phyloP scores from a whole-genome alignment of 2,797 vertebrate genomes.

The Smutsia gigantea region DNA sequence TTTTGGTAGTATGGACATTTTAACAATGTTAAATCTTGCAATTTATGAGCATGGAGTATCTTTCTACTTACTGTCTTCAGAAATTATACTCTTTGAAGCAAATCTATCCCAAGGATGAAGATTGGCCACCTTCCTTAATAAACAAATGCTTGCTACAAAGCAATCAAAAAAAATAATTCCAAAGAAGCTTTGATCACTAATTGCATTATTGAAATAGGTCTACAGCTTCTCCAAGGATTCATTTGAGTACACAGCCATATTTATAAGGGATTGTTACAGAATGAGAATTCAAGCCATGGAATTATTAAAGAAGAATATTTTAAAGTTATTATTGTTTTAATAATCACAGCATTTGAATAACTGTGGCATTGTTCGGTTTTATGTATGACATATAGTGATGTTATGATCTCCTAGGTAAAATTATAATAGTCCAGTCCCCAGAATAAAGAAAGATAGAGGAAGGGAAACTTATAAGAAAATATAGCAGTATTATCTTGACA shows the following conservation, averaged over 20 bases:
- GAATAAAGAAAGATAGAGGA: neutral
- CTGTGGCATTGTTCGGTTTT: neutral
- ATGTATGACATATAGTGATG: neutral
- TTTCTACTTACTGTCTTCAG: neutral
- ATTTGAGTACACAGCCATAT: neutral
- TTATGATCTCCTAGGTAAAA: neutral
- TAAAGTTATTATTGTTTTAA: neutral
- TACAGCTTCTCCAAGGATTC: neutral
- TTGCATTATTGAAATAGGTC: neutral
- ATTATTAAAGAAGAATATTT: neutral
- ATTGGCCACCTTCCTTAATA: neutral
- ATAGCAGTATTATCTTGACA: neutral
- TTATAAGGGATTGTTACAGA: neutral
- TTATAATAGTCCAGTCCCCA: neutral
- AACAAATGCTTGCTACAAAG: neutral
- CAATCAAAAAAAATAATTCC: neutral
- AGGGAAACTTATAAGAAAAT: neutral
- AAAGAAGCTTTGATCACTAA: neutral
- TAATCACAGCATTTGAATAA: neutral
- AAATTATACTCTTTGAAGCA: constrained; percentile 1
- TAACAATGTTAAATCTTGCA: neutral
- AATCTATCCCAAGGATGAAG: constrained; percentile 2
- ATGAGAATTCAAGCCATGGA: neutral
- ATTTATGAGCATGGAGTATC: neutral
- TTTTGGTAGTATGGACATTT: neutral